Evolutionary conservation across 2,113 vertebrate species (phyloP).

Genomic region (Campylorhamphus procurvoides): DNA sequence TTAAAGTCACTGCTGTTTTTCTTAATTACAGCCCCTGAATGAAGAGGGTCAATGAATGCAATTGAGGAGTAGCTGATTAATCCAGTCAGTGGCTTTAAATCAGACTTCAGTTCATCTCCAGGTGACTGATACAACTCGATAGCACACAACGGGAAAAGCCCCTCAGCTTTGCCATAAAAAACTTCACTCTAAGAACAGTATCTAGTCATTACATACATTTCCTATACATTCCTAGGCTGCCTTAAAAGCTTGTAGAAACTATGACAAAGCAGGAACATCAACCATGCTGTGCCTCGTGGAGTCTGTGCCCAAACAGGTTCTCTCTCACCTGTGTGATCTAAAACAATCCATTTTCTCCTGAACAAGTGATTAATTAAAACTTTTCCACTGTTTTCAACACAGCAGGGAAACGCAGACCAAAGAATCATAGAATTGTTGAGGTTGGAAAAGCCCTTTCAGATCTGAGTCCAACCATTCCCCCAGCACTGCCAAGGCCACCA

Average conservation of each 20-base stretch:
- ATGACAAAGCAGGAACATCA: background rate
- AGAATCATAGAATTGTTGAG: background rate
- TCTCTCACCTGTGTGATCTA: background rate
- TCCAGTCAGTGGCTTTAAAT: background rate
- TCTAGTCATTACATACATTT: background rate
- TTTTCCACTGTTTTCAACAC: background rate
- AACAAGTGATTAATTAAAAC: background rate
- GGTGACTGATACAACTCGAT: background rate
- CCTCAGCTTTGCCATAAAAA: constrained; percentile 2
- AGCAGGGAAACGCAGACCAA: background rate
- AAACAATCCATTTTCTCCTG: background rate
- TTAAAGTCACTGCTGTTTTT: constrained; percentile 42
- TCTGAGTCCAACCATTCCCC: background rate
- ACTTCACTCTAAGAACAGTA: background rate
- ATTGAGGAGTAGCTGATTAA: constrained; percentile 42
- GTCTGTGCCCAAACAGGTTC: background rate
- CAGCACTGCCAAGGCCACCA: background rate
- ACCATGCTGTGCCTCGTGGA: background rate
- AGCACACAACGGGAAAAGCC: background rate
- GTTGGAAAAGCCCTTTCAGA: background rate
- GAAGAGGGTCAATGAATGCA: constrained; percentile 31
- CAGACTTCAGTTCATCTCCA: background rate
- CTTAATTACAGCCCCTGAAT: constrained; percentile 54
- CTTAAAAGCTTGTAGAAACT: background rate
- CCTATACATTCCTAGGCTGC: background rate